Evolutionary conservation across 2,113 vertebrate species (phyloP).

Genomic region (Zingel zingel): DNA sequence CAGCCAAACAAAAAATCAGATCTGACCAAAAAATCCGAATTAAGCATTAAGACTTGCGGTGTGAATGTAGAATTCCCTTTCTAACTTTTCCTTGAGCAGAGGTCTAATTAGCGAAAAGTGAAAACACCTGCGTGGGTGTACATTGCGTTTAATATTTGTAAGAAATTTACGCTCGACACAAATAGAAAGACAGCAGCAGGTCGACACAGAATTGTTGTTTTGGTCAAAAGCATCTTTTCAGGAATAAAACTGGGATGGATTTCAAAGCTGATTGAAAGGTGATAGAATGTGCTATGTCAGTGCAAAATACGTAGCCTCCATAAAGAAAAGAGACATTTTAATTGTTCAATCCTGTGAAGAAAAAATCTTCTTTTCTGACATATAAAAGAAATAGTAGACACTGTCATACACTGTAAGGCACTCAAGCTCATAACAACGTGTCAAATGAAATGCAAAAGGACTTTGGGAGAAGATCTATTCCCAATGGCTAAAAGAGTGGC

Average conservation of each 20-base stretch:
- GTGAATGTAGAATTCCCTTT: neutral
- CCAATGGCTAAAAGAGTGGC: neutral
- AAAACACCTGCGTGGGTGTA: constrained; percentile 3
- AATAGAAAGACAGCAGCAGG: neutral
- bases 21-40: no score
- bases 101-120: neutral
- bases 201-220: neutral
- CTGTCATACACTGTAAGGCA: neutral
- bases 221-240: neutral
- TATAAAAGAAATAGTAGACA: neutral
- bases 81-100: neutral
- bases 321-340: neutral
- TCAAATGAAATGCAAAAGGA: neutral
- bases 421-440: neutral
- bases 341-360: no score
- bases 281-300: neutral
- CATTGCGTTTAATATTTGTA: no score
- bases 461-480: neutral
- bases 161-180: neutral
- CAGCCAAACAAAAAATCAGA: no score
- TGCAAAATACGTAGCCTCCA: neutral
- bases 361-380: neutral
- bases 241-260: neutral
- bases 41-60: no score
- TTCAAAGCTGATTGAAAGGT: neutral